Base-by-base conservation (phyloP, 1,140 invertebrate species). In the Eciton burchellii region DNA sequence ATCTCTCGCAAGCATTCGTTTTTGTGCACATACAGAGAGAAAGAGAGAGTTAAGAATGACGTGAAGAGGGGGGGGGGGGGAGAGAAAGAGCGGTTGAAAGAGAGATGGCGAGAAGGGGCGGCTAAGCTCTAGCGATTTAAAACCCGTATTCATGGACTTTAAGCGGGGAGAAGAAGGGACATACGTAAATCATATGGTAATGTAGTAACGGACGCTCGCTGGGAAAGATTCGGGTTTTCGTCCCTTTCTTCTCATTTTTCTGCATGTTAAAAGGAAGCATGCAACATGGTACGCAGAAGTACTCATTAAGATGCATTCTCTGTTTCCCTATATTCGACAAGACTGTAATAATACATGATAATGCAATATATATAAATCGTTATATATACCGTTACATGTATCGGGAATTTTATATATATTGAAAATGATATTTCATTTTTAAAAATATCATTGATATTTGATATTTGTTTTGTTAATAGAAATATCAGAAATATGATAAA, bases 111-210 rank as follows among this genome's bases (percentile, higher is more conserved):
- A 66, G 82, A 76, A 85, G 73, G 73, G 82, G 76, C 62, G 49
- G 73, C 52, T 86, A 68, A 71, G 62, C 81, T 81, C 47, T 65
- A 84, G 87, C 82, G 87, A 90, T 92, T 92, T 92, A 92, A 93
- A 93, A 92, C 88, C 86, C 86, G 87, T 90, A 89, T 91, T 91
- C 86, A 47, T 21, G 49, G 68, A 73, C 60, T 77, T 84, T 66
- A 21, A 12, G n/a, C 43, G 49, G 59, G 60, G 73, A 63, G 43
- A 63, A 59, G 63, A 62, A 85, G 86, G 82, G 56, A 56, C 87
- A 86, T 84, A 88, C 87, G 91, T 90, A 89, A 92, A 94, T 94
- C 93, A 94, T 94, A 94, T 94, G 93, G 86, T 87, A 84, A 87
- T 87, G 81, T 76, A 57, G 66, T 83, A 87, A 87, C 85, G 85